A percentile compares a stretch with the other conserved stretches of the same genome.
phyloP scores from a whole-genome alignment of 2,888 invertebrate species.

The Rotaria sp. region DNA sequence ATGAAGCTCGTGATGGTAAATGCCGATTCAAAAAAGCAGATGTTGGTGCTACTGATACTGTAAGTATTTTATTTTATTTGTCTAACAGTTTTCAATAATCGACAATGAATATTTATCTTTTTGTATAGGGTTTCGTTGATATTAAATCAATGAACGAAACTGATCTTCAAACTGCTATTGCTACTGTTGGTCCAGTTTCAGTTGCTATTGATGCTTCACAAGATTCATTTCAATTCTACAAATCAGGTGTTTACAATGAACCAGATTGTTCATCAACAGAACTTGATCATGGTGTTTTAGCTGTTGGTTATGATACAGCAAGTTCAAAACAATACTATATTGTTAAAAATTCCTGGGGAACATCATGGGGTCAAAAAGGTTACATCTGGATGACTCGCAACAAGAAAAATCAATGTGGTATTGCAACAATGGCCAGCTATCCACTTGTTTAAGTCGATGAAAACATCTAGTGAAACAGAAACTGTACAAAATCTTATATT shows the following conservation, averaged over 20 bases:
- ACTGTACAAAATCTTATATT: background rate
- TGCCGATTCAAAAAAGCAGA: constrained; percentile 44
- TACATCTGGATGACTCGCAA: background rate
- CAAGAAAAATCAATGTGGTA: constrained; percentile 5
- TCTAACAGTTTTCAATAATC: too few relatives aligned
- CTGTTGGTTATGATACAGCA: constrained; percentile 21
- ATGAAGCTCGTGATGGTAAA: constrained; percentile 27
- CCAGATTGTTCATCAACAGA: constrained; percentile 9
- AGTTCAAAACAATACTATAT: constrained; percentile 27
- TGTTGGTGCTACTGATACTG: constrained; percentile 42
- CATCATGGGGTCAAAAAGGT: constrained; percentile 32
- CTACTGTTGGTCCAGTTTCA: constrained; percentile 31
- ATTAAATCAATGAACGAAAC: constrained; percentile 23
- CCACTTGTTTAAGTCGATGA: background rate
- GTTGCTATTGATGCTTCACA: constrained; percentile 36
- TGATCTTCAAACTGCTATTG: constrained; percentile 27
- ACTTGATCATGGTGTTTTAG: constrained; percentile 37
- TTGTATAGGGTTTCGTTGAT: background rate
- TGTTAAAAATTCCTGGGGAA: constrained; percentile 35
- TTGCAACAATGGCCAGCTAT: background rate
- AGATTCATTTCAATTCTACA: constrained; percentile 35
- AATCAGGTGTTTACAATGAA: constrained; percentile 32
- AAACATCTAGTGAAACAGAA: background rate
- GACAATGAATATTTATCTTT: too few relatives aligned
- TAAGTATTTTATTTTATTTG: background rate